Conservation (phyloP, 2,888 invertebrate species). For the Lasioglossum calceatum region DNA sequence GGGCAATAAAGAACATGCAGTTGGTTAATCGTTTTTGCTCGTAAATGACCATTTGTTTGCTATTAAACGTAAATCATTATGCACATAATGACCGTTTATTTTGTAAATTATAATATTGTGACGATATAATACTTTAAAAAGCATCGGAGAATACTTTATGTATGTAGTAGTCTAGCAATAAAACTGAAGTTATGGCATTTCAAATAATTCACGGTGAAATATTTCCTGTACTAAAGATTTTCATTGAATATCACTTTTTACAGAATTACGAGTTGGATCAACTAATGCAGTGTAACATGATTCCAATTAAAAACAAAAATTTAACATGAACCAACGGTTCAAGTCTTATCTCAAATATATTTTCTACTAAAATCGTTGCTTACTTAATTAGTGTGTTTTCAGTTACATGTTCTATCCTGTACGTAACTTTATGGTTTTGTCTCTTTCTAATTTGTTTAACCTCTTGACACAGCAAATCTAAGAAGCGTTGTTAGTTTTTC, state of each 20-base stretch:
- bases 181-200: not conserved
- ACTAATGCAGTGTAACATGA: not conserved
- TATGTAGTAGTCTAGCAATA: not conserved
- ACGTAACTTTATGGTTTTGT: too few relatives aligned
- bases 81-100: not conserved
- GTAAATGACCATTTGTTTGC: not conserved
- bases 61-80: not conserved
- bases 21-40: not conserved
- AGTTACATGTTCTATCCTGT: too few relatives aligned
- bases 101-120: not conserved
- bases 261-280: not conserved
- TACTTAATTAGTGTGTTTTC: too few relatives aligned
- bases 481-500: too few relatives aligned
- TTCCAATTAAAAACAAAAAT: too few relatives aligned
- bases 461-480: too few relatives aligned
- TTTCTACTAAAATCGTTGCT: too few relatives aligned
- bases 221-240: not conserved
- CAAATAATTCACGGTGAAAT: not conserved
- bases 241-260: not conserved
- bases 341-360: too few relatives aligned
- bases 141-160: not conserved
- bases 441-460: too few relatives aligned
- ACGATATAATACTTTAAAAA: not conserved
- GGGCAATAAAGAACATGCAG: not conserved
- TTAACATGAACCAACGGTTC: too few relatives aligned